Conservation (phyloP, 2,797 vertebrate genomes). For the Moxostoma hubbsi region DNA sequence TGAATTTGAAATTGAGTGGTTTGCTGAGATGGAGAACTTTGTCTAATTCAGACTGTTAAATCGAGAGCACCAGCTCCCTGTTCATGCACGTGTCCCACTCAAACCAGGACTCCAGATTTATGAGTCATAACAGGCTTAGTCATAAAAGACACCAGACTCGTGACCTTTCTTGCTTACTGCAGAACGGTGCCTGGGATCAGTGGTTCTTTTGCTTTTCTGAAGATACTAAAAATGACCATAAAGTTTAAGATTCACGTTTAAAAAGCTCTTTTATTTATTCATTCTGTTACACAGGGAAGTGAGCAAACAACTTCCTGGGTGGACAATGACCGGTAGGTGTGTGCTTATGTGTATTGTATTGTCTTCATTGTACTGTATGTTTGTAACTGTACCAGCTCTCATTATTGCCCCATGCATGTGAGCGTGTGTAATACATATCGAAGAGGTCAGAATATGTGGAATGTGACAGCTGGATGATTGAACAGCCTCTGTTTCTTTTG, state of each 20-base stretch:
- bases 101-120: slow-evolving; percentile 5
- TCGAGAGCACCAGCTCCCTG: slow-evolving; percentile 3
- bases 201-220: slow-evolving; percentile 18
- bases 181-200: not conserved
- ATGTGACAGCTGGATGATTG: slow-evolving; percentile 53
- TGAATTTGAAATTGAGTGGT: not conserved
- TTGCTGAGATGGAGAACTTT: not conserved
- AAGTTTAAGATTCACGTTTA: slow-evolving; percentile 7
- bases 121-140: slow-evolving; percentile 46
- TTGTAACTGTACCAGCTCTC: slow-evolving; percentile 7
- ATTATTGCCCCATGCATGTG: slow-evolving; percentile 37
- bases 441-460: slow-evolving; percentile 48
- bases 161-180: slow-evolving; percentile 23
- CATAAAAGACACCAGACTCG: slow-evolving; percentile 20
- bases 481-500: slow-evolving; percentile 43
- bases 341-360: slow-evolving; percentile 22
- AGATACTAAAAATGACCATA: slow-evolving; percentile 11
- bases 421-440: slow-evolving; percentile 25
- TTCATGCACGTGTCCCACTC: not conserved
- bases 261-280: slow-evolving; percentile 35
- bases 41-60: not conserved
- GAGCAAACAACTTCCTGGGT: slow-evolving; percentile 48
- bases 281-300: slow-evolving; percentile 47
- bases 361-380: slow-evolving; percentile 12
- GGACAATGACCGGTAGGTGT: slow-evolving; percentile 54